Conservation (phyloP, 2,888 invertebrate species). For the Ormyrus rosae region DNA sequence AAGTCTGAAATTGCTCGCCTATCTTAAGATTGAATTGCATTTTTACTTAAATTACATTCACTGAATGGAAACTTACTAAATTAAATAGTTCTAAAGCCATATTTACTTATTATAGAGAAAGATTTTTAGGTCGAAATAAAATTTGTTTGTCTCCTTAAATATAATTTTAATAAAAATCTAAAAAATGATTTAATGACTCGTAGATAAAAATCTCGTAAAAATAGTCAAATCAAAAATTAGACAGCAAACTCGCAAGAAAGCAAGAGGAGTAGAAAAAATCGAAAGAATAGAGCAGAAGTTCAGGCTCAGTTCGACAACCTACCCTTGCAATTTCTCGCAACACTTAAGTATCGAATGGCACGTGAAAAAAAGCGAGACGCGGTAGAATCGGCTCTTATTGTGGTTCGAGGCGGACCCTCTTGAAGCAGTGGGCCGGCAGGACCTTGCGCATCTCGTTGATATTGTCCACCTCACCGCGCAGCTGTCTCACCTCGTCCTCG, state of each 20-base stretch:
- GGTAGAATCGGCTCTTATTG: conserved; percentile 58
- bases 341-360: conserved; percentile 43
- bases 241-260: neutral
- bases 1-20: neutral
- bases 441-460: conserved; percentile 88
- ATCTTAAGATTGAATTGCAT: conserved; percentile 29
- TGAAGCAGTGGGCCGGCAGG: conserved; percentile 89
- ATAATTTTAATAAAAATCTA: conserved; percentile 2
- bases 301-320: neutral
- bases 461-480: conserved; percentile 87
- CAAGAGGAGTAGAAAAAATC: no score
- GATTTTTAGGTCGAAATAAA: no score
- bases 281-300: no score
- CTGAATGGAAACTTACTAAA: neutral
- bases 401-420: conserved; percentile 86
- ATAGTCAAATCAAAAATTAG: neutral
- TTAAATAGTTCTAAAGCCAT: neutral
- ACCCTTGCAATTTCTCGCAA: neutral
- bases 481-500: conserved; percentile 83
- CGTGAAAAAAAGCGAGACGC: conserved; percentile 7
- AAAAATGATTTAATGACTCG: neutral
- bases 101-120: no score
- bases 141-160: no score
- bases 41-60: conserved; percentile 3
- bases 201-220: neutral